Base-by-base conservation (phyloP, 2,797 vertebrate species). In the Epinephelus coioides region DNA sequence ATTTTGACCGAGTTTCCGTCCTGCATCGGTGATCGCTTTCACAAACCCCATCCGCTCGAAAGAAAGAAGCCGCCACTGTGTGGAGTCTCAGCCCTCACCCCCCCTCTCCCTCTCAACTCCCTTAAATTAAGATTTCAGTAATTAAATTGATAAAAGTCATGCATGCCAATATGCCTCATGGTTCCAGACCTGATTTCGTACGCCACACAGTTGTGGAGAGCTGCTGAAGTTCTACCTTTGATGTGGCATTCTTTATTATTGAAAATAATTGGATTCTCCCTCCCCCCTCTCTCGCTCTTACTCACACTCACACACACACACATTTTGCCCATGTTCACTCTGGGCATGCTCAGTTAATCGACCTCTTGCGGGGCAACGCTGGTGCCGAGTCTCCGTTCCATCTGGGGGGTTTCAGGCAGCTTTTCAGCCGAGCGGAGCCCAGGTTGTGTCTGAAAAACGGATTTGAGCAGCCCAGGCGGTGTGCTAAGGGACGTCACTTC, bases 81-180 rank as follows among this genome's bases (percentile, higher is more conserved):
- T 87, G 73, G 76, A 91, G 86, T 85, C 88, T 83, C 67, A 18
- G 63, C 78, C 70, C 69, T 62, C 73, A 53, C 71, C 63, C 69
- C 67, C 62, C 78, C 78, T 78, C 69, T 85, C 90, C 79, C 79
- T 82, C 85, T 78, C 87, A 12, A 50, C 88, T 82, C 54, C 85
- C 76, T 88, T 86, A 92, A 95, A 95, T 95, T 91, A 94, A 94
- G 93, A 94, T 94, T 95, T 93, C 78, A 86, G 91, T 95, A 95
- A 95, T 96, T 95, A 95, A 95, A 95, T 93, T 93, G 93, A 96
- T 95, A 94, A 95, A 95, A 94, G 93, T 94, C 90, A 88, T 86
- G 92, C 90, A 86, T 87, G 92, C 88, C 91, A 92, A 85, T 90
- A 88, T 82, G 90, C 90, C 92, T 94, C 86, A 87, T 95, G 92